Evolutionary conservation across 2,888 invertebrate genomes (phyloP), one percentile per base, ranked within the genome.

Genomic region (Ophraella communa): DNA sequence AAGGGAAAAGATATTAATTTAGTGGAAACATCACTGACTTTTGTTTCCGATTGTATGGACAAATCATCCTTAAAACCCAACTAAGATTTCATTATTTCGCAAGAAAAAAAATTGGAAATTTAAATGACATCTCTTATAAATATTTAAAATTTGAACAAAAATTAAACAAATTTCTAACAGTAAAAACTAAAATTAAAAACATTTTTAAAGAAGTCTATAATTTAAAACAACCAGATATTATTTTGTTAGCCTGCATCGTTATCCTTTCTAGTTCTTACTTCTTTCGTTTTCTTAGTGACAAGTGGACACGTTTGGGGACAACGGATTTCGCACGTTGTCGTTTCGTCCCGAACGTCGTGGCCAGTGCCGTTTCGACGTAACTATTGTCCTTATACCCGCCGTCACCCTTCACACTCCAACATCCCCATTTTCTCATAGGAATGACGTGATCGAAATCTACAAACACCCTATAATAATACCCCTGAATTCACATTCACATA

Each of bases 401-500:
- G 18, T 42, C 30, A 59, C 55, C 58, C 57, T 57, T 24, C 17
- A 5, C 53, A 39, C 2, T 44, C 49, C 42, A 27, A 8, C 24
- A 18, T 2, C 42, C 39, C 61, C 14, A 14, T 39, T 39, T 39
- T 49, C 62, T 62, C 39, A 44, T 45, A 62, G 55, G 63, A 65
- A 62, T 71, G 72, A 73, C 74, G 73, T 72, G 74, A 69, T 67
- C 71, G 67, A 72, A 71, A 73, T 73, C 69, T 69, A 57, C 70
- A 72, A 73, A 73, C 71, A 70, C 64, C 68, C 61, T 62, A 74
- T 73, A 77, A 74, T 77, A 77, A 75, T 76, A 75, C 75, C 76
- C n/a, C 75, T 71, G 74, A 76, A 74, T 77, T 71, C 76, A 75
- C 76, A 74, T 77, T 71, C 76, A 75, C 76, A 77, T 77, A 76